These are phyloP conservation scores for Gavia stellata DNA, from an alignment of 2,113 vertebrate genomes.

Conservation along the genomic window DNA sequence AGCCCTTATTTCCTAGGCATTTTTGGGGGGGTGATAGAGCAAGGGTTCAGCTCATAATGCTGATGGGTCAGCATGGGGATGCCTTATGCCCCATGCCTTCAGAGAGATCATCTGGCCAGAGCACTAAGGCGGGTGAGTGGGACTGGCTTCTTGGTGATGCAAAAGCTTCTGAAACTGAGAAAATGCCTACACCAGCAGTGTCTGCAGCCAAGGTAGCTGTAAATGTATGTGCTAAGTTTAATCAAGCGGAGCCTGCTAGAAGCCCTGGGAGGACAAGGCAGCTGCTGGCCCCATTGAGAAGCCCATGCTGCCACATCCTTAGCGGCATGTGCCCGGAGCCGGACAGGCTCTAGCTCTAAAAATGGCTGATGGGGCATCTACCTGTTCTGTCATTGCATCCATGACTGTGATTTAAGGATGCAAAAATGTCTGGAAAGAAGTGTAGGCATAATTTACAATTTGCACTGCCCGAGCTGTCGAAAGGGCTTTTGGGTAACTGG, in stretches of 20 bases:
- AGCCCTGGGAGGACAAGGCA: not conserved
- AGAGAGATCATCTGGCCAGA: not conserved
- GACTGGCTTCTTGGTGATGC: not conserved
- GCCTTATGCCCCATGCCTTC: fast-evolving
- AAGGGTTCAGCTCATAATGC: not conserved
- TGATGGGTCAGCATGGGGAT: not conserved
- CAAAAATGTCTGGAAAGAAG: not conserved
- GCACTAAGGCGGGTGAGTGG: not conserved
- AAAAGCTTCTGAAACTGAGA: not conserved
- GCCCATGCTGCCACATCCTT: not conserved
- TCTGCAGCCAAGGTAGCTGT: not conserved
- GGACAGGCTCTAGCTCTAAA: not conserved
- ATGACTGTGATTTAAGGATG: not conserved
- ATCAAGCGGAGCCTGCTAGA: not conserved
- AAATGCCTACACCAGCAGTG: not conserved
- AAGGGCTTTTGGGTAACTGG: not conserved
- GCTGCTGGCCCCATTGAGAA: not conserved
- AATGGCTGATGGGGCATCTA: not conserved
- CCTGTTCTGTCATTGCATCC: not conserved
- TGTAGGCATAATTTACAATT: not conserved
- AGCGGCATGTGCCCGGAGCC: not conserved
- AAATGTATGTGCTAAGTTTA: not conserved
- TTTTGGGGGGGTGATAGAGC: not conserved
- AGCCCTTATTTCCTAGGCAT: not conserved
- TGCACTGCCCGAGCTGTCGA: not conserved